Conservation (phyloP, 2,888 invertebrate species). For the Nymphalis urticae region DNA sequence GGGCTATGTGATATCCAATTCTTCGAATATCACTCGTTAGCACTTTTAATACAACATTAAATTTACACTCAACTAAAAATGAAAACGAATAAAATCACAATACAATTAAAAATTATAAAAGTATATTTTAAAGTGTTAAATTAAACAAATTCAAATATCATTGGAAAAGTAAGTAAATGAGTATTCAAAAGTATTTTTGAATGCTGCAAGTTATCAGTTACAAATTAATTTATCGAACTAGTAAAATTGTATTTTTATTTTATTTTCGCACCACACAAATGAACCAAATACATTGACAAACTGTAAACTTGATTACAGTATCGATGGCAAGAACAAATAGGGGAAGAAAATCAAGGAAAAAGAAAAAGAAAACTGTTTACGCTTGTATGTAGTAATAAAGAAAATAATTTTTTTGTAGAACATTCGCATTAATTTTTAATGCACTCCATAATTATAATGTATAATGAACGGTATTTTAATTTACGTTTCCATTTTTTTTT, state of each 20-base stretch:
- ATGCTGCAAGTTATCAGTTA: not conserved
- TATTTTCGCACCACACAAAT: slow-evolving; percentile 47
- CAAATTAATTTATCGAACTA: not conserved
- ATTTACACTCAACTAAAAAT: not conserved
- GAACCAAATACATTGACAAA: slow-evolving; percentile 57
- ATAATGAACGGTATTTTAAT: not conserved
- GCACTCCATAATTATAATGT: not conserved
- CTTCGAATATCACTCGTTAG: not conserved
- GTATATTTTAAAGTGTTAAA: too few relatives aligned
- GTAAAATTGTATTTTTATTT: slow-evolving; percentile 14
- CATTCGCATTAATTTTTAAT: not conserved
- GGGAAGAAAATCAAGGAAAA: slow-evolving; percentile 62
- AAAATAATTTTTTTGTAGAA: slow-evolving; percentile 50
- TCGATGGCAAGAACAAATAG: slow-evolving; percentile 67
- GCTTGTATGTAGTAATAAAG: slow-evolving; percentile 54
- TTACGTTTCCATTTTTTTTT: not conserved
- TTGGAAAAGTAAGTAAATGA: not conserved
- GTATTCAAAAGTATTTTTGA: not conserved
- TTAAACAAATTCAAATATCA: too few relatives aligned
- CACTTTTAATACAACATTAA: not conserved
- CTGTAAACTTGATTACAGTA: slow-evolving; percentile 68
- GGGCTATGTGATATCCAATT: slow-evolving; percentile 21
- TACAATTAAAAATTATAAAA: not conserved
- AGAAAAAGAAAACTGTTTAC: slow-evolving; percentile 9
- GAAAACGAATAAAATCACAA: not conserved